Evolutionary conservation across 2,797 vertebrate species (phyloP).

Genomic region (Clarias fuscus): DNA sequence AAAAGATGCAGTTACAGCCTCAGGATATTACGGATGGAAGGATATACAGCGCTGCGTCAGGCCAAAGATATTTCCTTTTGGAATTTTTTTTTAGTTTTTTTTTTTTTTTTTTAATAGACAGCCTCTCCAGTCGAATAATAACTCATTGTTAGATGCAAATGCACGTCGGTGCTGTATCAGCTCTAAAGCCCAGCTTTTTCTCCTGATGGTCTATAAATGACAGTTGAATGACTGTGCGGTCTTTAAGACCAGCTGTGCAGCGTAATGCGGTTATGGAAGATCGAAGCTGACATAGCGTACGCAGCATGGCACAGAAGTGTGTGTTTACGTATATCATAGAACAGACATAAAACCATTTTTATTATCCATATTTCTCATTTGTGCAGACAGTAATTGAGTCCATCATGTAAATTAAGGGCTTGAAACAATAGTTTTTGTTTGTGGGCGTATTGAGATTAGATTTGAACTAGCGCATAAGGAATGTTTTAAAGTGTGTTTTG

Average conservation of each 20-base stretch:
- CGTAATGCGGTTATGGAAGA: slow-evolving; percentile 38
- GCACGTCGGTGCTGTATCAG: slow-evolving; percentile 7
- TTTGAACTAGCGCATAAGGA: background rate
- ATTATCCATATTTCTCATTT: background rate
- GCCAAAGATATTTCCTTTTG: slow-evolving; percentile 46
- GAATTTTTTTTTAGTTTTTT: slow-evolving; percentile 16
- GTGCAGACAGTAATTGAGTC: background rate
- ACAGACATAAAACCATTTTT: background rate
- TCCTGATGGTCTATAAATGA: slow-evolving; percentile 59
- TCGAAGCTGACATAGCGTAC: slow-evolving; percentile 28
- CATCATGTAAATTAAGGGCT: background rate
- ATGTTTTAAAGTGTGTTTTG: background rate
- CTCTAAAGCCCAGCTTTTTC: slow-evolving; percentile 33
- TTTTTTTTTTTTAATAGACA: slow-evolving; percentile 24
- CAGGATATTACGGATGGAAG: slow-evolving; percentile 34
- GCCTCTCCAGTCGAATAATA: slow-evolving; percentile 24
- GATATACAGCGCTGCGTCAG: slow-evolving; percentile 35
- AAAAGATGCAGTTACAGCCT: slow-evolving; percentile 51
- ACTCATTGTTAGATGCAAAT: slow-evolving; percentile 39
- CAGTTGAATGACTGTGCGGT: slow-evolving; percentile 52
- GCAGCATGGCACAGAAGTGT: slow-evolving; percentile 22
- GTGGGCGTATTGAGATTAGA: background rate
- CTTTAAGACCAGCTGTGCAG: slow-evolving; percentile 46
- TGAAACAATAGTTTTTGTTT: background rate
- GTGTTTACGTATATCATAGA: slow-evolving; percentile 3